Conservation (phyloP, 2,113 vertebrate genomes). For the Nannobrachium achirus region DNA sequence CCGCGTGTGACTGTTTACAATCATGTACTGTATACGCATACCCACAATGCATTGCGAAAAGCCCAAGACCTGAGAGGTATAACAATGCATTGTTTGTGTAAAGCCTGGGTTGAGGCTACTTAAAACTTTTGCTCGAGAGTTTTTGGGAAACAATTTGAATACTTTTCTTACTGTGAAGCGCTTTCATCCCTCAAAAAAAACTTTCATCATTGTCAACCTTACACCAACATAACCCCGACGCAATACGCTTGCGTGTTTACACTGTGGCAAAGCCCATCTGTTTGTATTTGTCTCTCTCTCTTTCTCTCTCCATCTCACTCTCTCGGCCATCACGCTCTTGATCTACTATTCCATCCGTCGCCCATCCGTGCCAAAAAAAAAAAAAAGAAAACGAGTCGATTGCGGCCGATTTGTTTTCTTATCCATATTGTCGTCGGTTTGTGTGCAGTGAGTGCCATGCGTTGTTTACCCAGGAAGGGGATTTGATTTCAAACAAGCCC, state of each 20-base stretch:
- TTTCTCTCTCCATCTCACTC: too few relatives aligned
- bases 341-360: conserved; percentile 8
- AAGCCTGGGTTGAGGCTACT: conserved; percentile 17
- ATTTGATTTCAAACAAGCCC: conserved; percentile 42
- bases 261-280: conserved; percentile 6
- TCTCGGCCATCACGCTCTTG: background rate
- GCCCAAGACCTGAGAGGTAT: background rate
- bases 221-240: background rate
- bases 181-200: background rate
- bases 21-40: conserved; percentile 18
- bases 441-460: background rate
- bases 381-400: conserved; percentile 36
- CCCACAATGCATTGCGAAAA: conserved; percentile 2
- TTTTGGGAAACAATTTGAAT: background rate
- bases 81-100: background rate
- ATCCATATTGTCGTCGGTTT: conserved; percentile 17
- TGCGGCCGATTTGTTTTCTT: conserved; percentile 12
- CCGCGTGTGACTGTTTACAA: conserved; percentile 24
- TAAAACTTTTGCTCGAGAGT: conserved; percentile 1
- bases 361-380: conserved; percentile 26
- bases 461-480: conserved; percentile 43
- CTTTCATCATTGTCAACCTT: background rate
- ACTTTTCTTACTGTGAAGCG: background rate
- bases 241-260: conserved; percentile 15
- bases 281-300: conserved; percentile 11